Conservation (phyloP, 2,113 vertebrate genomes). For the Lophochroa leadbeateri region DNA sequence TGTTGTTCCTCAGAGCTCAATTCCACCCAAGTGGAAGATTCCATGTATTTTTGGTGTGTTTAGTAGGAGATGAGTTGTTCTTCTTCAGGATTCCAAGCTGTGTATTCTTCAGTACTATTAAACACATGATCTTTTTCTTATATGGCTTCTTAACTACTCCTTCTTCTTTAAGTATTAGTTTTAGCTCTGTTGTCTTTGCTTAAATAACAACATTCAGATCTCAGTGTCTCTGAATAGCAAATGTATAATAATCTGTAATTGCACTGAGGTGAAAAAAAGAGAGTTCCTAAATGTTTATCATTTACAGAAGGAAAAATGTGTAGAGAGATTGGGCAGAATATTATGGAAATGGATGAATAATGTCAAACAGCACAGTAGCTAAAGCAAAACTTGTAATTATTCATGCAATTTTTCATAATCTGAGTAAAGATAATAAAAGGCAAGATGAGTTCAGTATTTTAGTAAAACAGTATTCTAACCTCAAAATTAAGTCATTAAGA, state of each 20-base stretch:
- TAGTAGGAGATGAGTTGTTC: neutral
- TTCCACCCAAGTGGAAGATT: neutral
- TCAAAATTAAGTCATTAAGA: constrained; percentile 23
- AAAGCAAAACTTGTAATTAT: constrained; percentile 7
- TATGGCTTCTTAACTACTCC: neutral
- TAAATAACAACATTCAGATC: neutral
- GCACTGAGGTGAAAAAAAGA: neutral
- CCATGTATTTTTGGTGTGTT: neutral
- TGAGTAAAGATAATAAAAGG: neutral
- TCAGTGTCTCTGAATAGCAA: neutral
- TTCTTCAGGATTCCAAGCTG: neutral
- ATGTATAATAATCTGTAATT: neutral
- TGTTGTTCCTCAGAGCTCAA: neutral
- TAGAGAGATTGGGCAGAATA: neutral
- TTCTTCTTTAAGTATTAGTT: neutral
- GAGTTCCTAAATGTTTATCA: neutral
- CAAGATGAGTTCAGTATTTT: neutral
- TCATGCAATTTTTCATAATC: neutral
- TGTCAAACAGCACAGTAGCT: neutral
- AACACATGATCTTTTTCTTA: neutral
- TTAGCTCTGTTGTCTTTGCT: neutral
- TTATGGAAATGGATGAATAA: neutral
- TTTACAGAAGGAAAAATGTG: neutral
- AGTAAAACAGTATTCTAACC: neutral
- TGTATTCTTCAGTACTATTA: neutral